These are phyloP conservation scores for Sminthurides bifidus DNA, from an alignment of 1,140 invertebrate species.

Conservation along the genomic window DNA sequence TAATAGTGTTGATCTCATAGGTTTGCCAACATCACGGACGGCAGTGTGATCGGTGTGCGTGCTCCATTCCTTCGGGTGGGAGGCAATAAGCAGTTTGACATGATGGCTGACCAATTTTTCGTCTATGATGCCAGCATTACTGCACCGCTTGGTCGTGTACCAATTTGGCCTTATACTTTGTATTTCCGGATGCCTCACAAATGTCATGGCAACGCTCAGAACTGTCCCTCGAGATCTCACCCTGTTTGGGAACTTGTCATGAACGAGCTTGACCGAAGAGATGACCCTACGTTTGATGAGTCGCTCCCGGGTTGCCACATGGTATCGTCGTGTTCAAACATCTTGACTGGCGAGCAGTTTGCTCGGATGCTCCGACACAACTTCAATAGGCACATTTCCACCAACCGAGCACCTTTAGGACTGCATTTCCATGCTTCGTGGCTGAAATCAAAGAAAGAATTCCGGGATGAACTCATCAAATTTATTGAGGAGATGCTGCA, in stretches of 20 bases:
- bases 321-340: conserved; percentile 81
- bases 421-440: conserved; percentile 91
- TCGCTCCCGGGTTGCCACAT: conserved; percentile 52
- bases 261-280: conserved; percentile 83
- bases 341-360: conserved; percentile 77
- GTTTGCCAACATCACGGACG: conserved; percentile 83
- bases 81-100: conserved; percentile 88
- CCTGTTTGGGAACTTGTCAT: conserved; percentile 93
- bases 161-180: conserved; percentile 90
- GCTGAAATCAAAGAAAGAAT: conserved; percentile 88
- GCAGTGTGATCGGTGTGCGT: conserved; percentile 73
- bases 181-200: conserved; percentile 81
- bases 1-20: no score
- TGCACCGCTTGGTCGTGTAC: conserved; percentile 72
- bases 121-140: conserved; percentile 90
- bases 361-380: conserved; percentile 72
- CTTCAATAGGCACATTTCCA: conserved; percentile 84
- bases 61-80: conserved; percentile 82
- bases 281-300: conserved; percentile 81
- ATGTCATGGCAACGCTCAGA: conserved; percentile 83
- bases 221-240: conserved; percentile 77
- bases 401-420: conserved; percentile 84
- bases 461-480: conserved; percentile 78
- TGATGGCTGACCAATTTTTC: conserved; percentile 85
- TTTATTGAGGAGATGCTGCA: conserved; percentile 87